phyloP scores from a whole-genome alignment of 2,113 vertebrate species.

The Mesoclemmys tuberculata region DNA sequence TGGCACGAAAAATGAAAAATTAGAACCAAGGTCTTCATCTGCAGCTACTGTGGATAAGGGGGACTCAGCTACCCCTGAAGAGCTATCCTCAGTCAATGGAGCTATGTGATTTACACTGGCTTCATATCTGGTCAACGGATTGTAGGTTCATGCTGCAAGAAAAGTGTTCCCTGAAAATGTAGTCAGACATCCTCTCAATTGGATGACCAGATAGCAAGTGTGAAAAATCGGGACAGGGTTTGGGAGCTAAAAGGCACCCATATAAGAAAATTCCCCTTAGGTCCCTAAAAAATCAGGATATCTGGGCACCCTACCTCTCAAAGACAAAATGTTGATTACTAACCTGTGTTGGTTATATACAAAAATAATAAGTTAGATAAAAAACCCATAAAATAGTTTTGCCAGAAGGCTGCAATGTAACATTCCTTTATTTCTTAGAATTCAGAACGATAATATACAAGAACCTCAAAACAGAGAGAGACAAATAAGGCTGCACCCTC shows the following conservation, averaged over 20 bases:
- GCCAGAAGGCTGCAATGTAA: neutral
- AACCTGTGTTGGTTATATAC: neutral
- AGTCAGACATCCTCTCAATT: neutral
- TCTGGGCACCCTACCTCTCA: neutral
- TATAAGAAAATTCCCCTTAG: too few relatives aligned
- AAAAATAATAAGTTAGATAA: neutral
- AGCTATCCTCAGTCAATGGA: neutral
- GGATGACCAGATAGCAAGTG: too few relatives aligned
- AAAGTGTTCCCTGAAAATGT: neutral
- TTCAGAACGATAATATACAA: neutral
- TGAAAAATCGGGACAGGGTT: too few relatives aligned
- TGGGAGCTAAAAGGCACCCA: too few relatives aligned
- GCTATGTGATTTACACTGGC: accelerated
- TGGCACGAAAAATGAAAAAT: neutral
- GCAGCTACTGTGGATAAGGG: neutral
- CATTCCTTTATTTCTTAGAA: neutral
- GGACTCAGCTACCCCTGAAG: neutral
- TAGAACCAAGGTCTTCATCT: neutral
- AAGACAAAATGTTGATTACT: neutral
- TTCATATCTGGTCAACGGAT: neutral
- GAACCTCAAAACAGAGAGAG: neutral
- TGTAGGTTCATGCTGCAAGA: neutral
- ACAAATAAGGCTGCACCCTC: neutral
- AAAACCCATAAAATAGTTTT: too few relatives aligned
- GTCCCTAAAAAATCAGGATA: too few relatives aligned